These are phyloP conservation scores for Trypoxylon attenuatum DNA, from an alignment of 2,888 invertebrate genomes.

Conservation along the genomic window DNA sequence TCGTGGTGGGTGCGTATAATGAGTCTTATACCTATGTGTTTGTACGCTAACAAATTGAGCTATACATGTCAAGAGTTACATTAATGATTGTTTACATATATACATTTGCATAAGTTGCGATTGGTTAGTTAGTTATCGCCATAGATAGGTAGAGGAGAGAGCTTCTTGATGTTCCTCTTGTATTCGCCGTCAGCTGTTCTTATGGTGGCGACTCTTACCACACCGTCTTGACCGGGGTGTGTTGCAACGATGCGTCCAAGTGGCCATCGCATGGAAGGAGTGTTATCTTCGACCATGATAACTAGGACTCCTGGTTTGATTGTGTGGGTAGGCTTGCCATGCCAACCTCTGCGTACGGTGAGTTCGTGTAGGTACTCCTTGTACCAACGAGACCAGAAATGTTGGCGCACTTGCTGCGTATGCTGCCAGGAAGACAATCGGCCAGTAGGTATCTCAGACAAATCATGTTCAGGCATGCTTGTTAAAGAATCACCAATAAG, in stretches of 20 bases:
- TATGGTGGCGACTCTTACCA: neutral
- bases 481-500: slow-evolving; percentile 1
- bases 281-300: neutral
- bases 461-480: neutral
- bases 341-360: neutral
- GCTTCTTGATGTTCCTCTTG: neutral
- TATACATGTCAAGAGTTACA: no score
- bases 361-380: neutral
- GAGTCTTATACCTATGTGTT: no score
- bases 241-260: neutral
- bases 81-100: no score
- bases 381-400: slow-evolving; percentile 1
- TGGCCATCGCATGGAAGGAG: neutral
- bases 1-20: no score
- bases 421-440: neutral
- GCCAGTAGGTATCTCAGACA: neutral
- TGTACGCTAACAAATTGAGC: no score
- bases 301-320: neutral
- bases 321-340: neutral
- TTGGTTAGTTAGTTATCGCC: no score
- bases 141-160: neutral
- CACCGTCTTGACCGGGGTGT: neutral
- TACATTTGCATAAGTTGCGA: no score
- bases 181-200: neutral
- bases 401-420: neutral